A percentile compares a stretch with the other conserved stretches of the same genome.
phyloP scores from a whole-genome alignment of 2,888 invertebrate species.

The Lumbricus terrestris region DNA sequence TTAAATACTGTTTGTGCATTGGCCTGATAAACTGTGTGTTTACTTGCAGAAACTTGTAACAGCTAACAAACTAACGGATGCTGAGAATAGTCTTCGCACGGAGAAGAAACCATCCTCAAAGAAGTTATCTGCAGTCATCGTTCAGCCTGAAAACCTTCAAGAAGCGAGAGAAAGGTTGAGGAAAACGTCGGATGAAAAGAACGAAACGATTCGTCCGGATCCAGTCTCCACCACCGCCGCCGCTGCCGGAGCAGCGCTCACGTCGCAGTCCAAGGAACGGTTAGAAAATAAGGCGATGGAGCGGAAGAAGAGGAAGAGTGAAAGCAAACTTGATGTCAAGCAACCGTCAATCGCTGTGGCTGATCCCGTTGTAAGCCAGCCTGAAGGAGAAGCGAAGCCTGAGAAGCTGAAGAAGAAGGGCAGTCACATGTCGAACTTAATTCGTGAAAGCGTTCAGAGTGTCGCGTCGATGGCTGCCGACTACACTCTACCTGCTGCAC shows the following conservation, averaged over 20 bases:
- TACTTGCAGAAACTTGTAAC: background rate
- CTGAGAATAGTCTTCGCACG: no score
- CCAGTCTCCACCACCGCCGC: background rate
- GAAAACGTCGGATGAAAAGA: background rate
- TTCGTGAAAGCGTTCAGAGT: background rate
- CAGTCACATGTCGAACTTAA: background rate
- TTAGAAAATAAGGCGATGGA: background rate
- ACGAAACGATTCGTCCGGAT: background rate
- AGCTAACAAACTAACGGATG: no score
- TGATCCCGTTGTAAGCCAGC: background rate
- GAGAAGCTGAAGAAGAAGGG: background rate
- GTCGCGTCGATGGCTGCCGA: background rate
- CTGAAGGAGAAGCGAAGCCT: background rate
- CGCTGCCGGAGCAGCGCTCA: background rate
- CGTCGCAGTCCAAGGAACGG: background rate
- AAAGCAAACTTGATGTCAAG: no score
- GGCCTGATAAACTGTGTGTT: background rate
- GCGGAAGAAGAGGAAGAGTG: no score
- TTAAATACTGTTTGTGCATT: background rate
- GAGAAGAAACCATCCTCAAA: background rate
- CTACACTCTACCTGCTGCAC: background rate
- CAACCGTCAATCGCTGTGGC: background rate
- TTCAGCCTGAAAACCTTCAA: background rate
- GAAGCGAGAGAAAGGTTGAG: background rate
- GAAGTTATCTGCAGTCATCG: background rate